Percentiles rank a stretch among this genome's conserved stretches.
phyloP scores from a whole-genome alignment of 2,113 vertebrate genomes.

The sheep (Ovis aries) region ARS-UI_Ramb_v3.0 NC_056066.1:534501-535000 shows the following conservation, averaged over 20 bases:
- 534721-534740: not conserved
- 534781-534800: not conserved
- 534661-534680: not conserved
- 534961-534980: not conserved
- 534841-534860: not conserved
- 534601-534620: not conserved
- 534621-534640: not conserved
- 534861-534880: not conserved
- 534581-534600: not conserved
- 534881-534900: not conserved
- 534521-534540: not conserved
- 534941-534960: not conserved
- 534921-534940: not conserved
- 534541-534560: not conserved
- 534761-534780: not conserved
- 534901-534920: not conserved
- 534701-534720: not conserved
- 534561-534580: not conserved
- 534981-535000: not conserved
- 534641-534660: not conserved
- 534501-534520: no score
- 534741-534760: constrained; percentile 20
- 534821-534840: not conserved
- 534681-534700: not conserved
- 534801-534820: not conserved